Evolutionary conservation across 2,113 vertebrate genomes (phyloP).

Genomic region (Strigops habroptila): DNA sequence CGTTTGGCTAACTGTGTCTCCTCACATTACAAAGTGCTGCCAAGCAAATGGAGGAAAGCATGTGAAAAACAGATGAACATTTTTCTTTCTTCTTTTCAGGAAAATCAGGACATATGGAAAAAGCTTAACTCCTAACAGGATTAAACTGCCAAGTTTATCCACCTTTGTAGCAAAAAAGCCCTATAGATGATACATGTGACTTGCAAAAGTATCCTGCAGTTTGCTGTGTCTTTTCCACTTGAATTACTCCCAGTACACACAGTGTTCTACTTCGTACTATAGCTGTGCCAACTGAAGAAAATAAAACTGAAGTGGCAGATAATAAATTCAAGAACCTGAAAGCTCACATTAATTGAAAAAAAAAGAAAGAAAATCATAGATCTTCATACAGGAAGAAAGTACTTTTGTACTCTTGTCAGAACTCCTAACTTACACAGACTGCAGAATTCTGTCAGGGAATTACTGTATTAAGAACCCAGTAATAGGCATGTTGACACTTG

Average conservation of each 20-base stretch:
- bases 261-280: not conserved
- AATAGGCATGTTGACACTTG: not conserved
- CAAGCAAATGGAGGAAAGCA: not conserved
- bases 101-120: slow-evolving; percentile 56
- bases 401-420: not conserved
- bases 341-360: not conserved
- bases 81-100: slow-evolving; percentile 50
- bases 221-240: slow-evolving; percentile 24
- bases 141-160: slow-evolving; percentile 31
- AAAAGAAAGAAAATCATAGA: not conserved
- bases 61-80: slow-evolving; percentile 43
- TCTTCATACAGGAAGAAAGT: not conserved
- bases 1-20: not conserved
- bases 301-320: slow-evolving; percentile 30
- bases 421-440: not conserved
- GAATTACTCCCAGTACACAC: not conserved
- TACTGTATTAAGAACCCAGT: not conserved
- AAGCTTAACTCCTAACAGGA: not conserved
- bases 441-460: not conserved
- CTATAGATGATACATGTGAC: slow-evolving; percentile 4
- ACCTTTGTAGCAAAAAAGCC: not conserved
- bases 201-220: not conserved
- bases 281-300: slow-evolving; percentile 4
- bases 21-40: slow-evolving; percentile 26
- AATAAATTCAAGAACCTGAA: slow-evolving; percentile 23